These are phyloP conservation scores for Scelioninae gen. 1 DNA, from an alignment of 2,888 invertebrate genomes.

Conservation along the genomic window DNA sequence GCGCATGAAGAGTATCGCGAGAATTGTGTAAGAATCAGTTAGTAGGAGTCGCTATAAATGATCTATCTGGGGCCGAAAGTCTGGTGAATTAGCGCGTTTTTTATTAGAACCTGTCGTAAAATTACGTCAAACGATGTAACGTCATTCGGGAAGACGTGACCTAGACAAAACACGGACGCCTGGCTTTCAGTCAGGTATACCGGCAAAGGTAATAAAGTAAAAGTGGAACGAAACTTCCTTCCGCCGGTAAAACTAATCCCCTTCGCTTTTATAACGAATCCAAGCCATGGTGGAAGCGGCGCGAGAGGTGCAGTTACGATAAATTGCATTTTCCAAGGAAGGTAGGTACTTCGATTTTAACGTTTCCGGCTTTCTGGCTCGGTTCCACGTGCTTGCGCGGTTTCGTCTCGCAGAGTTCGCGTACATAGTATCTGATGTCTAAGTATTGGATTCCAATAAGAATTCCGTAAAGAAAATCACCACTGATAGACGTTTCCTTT, in stretches of 20 bases:
- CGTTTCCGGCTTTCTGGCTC: conserved; percentile 80
- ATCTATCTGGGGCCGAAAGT: conserved; percentile 33
- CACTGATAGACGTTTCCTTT: conserved; percentile 72
- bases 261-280: conserved; percentile 70
- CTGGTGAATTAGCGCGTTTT: conserved; percentile 57
- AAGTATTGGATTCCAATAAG: conserved; percentile 81
- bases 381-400: conserved; percentile 77
- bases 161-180: conserved; percentile 68
- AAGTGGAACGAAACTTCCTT: conserved; percentile 71
- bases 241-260: conserved; percentile 71
- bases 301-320: conserved; percentile 76
- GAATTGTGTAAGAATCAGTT: conserved; percentile 29
- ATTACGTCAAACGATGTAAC: conserved; percentile 65
- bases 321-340: conserved; percentile 79
- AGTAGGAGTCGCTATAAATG: conserved; percentile 43
- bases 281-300: conserved; percentile 59
- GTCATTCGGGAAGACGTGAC: conserved; percentile 64
- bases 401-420: conserved; percentile 62
- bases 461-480: conserved; percentile 75
- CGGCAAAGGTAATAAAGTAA: conserved; percentile 71
- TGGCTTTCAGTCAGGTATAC: conserved; percentile 63
- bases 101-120: conserved; percentile 64
- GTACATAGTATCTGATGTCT: conserved; percentile 66
- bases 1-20: not conserved
- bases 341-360: conserved; percentile 78